Percentiles rank a stretch among this genome's conserved stretches.
Conservation (phyloP, 2,888 invertebrate genomes). For the Chrysomela aeneicollis region DNA sequence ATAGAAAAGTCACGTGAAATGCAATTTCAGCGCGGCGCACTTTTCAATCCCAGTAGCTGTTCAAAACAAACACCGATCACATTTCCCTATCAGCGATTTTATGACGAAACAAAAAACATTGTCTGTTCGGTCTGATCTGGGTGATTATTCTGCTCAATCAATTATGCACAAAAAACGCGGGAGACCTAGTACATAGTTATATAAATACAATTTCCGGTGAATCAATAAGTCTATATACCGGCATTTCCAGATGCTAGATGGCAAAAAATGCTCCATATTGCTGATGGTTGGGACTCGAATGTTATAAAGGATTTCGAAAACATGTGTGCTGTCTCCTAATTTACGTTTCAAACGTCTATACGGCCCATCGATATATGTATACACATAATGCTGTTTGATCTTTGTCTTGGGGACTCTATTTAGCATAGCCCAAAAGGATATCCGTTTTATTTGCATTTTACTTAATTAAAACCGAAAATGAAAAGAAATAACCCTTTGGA, state of each 20-base stretch:
- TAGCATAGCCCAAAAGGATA: slow-evolving; percentile 38
- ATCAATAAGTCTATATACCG: slow-evolving; percentile 34
- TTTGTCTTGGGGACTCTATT: slow-evolving; percentile 25
- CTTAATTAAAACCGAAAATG: slow-evolving; percentile 28
- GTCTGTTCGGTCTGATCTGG: not conserved
- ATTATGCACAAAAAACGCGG: slow-evolving; percentile 14
- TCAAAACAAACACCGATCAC: not conserved
- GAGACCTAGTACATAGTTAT: slow-evolving; percentile 36
- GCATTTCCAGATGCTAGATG: slow-evolving; percentile 40
- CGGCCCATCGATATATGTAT: too few species aligned
- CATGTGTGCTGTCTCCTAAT: slow-evolving; percentile 33
- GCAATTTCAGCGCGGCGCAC: not conserved
- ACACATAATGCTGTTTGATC: slow-evolving; percentile 16
- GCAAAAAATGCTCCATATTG: slow-evolving; percentile 40
- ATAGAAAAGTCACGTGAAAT: too few species aligned
- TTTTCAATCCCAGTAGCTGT: not conserved
- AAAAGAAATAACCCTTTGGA: slow-evolving; percentile 25
- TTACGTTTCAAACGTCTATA: slow-evolving; percentile 13
- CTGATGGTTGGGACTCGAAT: slow-evolving; percentile 40
- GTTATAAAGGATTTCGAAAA: slow-evolving; percentile 32
- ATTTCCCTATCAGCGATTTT: not conserved
- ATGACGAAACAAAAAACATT: not conserved
- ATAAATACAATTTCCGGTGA: slow-evolving; percentile 42
- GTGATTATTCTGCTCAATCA: not conserved
- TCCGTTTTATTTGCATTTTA: slow-evolving; percentile 42